Evolutionary conservation across 2,888 invertebrate species (phyloP).

Genomic region (Pseudolycoriella hygida): DNA sequence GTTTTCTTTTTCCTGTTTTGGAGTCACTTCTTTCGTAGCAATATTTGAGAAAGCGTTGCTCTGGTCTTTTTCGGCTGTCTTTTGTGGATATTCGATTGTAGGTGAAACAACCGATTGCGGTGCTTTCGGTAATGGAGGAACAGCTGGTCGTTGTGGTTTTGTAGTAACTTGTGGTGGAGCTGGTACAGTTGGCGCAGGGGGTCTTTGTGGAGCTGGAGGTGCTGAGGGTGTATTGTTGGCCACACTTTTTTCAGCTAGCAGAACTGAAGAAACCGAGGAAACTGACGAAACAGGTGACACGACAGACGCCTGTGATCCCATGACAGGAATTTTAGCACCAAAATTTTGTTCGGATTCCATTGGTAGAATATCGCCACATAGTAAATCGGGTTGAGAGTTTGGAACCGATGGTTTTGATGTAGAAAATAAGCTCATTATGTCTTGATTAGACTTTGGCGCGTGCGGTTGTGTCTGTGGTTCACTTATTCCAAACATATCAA

Average conservation of each 20-base stretch:
- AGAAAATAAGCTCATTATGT: conserved; percentile 39
- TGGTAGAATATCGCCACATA: conserved; percentile 34
- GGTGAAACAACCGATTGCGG: not conserved
- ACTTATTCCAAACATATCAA: conserved; percentile 31
- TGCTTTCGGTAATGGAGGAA: conserved; percentile 1
- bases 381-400: conserved; percentile 32
- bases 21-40: not conserved
- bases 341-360: conserved; percentile 3
- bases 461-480: conserved; percentile 33
- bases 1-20: conserved; percentile 2
- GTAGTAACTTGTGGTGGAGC: conserved; percentile 6
- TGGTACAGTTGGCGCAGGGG: conserved; percentile 13
- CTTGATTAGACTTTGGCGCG: conserved; percentile 37
- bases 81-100: too few species aligned
- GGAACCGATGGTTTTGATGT: conserved; percentile 27
- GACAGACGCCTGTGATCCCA: not conserved
- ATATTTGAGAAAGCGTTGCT: not conserved
- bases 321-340: not conserved
- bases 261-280: not conserved
- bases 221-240: conserved; percentile 7
- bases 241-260: not conserved
- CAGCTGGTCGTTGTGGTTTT: conserved; percentile 7
- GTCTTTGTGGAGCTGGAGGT: conserved; percentile 15
- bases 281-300: not conserved
- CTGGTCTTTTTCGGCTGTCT: not conserved